Evolutionary conservation across 2,113 vertebrate species (phyloP).

Genomic region (Semnopithecus entellus): DNA sequence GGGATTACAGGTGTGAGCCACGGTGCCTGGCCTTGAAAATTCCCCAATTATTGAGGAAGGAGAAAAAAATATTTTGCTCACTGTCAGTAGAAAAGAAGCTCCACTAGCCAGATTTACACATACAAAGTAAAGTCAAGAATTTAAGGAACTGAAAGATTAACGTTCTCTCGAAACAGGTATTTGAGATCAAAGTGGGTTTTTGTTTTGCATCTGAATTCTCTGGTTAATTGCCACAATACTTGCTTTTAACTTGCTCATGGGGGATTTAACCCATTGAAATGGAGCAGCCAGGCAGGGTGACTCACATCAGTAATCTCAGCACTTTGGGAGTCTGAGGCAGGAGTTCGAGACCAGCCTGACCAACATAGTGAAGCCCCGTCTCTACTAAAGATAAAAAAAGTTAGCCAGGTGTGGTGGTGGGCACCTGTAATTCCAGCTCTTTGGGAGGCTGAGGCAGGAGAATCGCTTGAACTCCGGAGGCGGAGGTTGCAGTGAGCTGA

Average conservation of each 20-base stretch:
- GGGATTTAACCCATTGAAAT: background rate
- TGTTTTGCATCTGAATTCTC: conserved; percentile 39
- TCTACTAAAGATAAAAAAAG: too few relatives aligned
- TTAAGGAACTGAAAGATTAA: background rate
- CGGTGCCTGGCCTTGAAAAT: background rate
- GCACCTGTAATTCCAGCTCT: too few relatives aligned
- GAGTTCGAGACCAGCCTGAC: too few relatives aligned
- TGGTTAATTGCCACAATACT: background rate
- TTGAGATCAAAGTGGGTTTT: background rate
- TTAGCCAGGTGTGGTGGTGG: too few relatives aligned
- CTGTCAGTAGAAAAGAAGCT: too few relatives aligned
- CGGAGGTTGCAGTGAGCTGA: too few relatives aligned
- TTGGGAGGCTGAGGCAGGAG: too few relatives aligned
- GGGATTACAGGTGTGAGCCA: background rate
- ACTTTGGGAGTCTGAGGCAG: too few relatives aligned
- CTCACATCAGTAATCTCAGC: too few relatives aligned
- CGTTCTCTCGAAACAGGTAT: conserved; percentile 6
- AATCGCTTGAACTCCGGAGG: too few relatives aligned
- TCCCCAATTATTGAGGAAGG: rapidly evolving
- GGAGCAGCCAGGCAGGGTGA: background rate
- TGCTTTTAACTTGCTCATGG: conserved; percentile 34
- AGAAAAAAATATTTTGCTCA: background rate
- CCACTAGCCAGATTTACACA: background rate
- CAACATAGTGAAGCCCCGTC: too few relatives aligned
- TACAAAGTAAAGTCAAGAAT: background rate